phyloP scores from a whole-genome alignment of 2,113 vertebrate genomes.

The Hymenochirus boettgeri region DNA sequence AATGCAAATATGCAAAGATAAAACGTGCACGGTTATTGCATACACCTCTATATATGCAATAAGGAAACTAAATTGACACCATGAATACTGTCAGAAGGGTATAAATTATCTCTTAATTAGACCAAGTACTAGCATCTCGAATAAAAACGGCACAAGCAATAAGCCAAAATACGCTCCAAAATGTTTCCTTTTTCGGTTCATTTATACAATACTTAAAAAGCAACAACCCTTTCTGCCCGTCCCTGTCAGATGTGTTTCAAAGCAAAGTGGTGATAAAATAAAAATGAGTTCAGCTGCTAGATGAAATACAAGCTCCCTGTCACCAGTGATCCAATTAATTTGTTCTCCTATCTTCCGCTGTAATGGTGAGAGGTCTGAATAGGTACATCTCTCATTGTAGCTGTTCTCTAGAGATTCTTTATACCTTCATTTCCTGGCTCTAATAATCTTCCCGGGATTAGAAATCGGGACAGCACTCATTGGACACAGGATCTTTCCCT shows the following conservation, averaged over 20 bases:
- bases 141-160: too few species aligned
- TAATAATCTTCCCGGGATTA: constrained; percentile 29
- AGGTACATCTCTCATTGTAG: constrained; percentile 17
- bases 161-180: too few species aligned
- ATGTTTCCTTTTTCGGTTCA: neutral
- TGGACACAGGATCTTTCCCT: constrained; percentile 8
- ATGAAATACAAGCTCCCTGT: constrained; percentile 17
- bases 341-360: neutral
- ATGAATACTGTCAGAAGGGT: too few species aligned
- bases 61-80: too few species aligned
- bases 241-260: neutral
- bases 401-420: constrained; percentile 21
- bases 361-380: constrained; percentile 14
- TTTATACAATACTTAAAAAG: neutral
- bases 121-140: too few species aligned
- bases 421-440: constrained; percentile 21
- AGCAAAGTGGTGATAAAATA: constrained; percentile 1
- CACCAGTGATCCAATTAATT: constrained; percentile 14
- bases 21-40: too few species aligned
- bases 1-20: neutral
- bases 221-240: neutral
- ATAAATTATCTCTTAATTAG: too few species aligned
- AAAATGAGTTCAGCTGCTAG: constrained; percentile 4
- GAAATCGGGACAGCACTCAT: constrained; percentile 23
- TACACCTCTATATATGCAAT: too few species aligned